phyloP scores from a whole-genome alignment of 2,888 invertebrate species.

The Ormyrus thymus region DNA sequence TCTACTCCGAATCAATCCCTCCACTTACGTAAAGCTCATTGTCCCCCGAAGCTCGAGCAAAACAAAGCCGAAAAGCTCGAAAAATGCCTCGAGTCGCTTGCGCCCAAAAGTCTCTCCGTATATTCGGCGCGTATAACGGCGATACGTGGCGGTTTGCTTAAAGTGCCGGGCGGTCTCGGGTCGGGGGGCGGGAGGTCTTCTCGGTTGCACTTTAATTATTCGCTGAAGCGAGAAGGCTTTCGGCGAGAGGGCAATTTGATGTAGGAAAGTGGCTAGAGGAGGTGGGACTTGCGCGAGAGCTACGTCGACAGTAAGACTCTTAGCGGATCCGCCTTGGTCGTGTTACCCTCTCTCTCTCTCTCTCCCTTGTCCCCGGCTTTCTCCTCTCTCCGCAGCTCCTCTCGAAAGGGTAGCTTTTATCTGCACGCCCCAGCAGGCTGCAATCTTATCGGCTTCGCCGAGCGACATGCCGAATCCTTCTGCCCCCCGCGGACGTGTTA shows the following conservation, averaged over 20 bases:
- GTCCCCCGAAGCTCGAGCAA: no score
- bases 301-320: slow-evolving; percentile 47
- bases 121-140: no score
- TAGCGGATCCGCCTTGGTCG: slow-evolving; percentile 54
- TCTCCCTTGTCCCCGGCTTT: neutral
- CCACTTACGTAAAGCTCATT: no score
- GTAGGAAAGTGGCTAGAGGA: slow-evolving; percentile 33
- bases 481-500: neutral
- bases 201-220: slow-evolving; percentile 46
- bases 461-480: slow-evolving; percentile 28
- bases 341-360: slow-evolving; percentile 36
- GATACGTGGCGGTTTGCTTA: no score
- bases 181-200: no score
- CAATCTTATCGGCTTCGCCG: slow-evolving; percentile 32
- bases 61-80: no score
- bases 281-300: neutral
- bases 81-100: no score
- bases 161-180: no score
- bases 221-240: slow-evolving; percentile 38
- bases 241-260: slow-evolving; percentile 38
- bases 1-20: no score
- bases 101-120: no score
- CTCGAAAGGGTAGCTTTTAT: slow-evolving; percentile 27
- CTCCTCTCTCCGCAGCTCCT: neutral
- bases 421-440: slow-evolving; percentile 1